Conservation (phyloP, 1,140 invertebrate species). For the Macrocentrus cingulum region DNA sequence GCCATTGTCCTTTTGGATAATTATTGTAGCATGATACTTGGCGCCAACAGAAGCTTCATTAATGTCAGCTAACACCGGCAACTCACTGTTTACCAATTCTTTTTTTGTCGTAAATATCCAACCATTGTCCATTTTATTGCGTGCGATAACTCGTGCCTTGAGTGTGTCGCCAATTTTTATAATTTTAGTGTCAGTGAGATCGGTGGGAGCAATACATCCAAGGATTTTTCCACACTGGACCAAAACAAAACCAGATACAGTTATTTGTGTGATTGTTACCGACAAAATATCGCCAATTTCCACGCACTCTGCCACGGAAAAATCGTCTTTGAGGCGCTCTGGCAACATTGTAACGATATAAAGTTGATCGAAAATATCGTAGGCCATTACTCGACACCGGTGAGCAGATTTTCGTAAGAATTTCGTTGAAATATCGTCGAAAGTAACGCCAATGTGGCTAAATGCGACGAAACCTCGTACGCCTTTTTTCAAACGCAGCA, state of each 20-base stretch:
- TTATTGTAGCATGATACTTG: slow-evolving; percentile 62
- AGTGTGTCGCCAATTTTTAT: slow-evolving; percentile 57
- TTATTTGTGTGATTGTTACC: slow-evolving; percentile 51
- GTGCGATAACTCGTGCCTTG: slow-evolving; percentile 58
- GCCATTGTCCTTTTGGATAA: slow-evolving; percentile 53
- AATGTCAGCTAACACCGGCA: slow-evolving; percentile 55
- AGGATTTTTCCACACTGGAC: slow-evolving; percentile 46
- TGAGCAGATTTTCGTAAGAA: slow-evolving; percentile 60
- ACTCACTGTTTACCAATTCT: slow-evolving; percentile 58
- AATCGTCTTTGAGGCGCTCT: slow-evolving; percentile 57
- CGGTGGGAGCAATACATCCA: slow-evolving; percentile 44
- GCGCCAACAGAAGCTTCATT: slow-evolving; percentile 56
- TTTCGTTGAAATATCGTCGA: slow-evolving; percentile 49
- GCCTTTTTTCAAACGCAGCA: slow-evolving; percentile 59
- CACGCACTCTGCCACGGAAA: slow-evolving; percentile 58
- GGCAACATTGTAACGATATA: slow-evolving; percentile 65
- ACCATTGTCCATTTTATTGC: slow-evolving; percentile 46
- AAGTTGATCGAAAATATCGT: slow-evolving; percentile 61
- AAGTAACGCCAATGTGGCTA: slow-evolving; percentile 54
- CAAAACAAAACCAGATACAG: slow-evolving; percentile 37
- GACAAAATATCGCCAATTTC: slow-evolving; percentile 58
- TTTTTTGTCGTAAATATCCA: slow-evolving; percentile 63
- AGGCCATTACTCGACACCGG: slow-evolving; percentile 62
- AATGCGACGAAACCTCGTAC: slow-evolving; percentile 62
- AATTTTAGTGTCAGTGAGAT: slow-evolving; percentile 39